Base-by-base conservation (phyloP, 2,113 vertebrate species). In the Erythrocercus mccallii region DNA sequence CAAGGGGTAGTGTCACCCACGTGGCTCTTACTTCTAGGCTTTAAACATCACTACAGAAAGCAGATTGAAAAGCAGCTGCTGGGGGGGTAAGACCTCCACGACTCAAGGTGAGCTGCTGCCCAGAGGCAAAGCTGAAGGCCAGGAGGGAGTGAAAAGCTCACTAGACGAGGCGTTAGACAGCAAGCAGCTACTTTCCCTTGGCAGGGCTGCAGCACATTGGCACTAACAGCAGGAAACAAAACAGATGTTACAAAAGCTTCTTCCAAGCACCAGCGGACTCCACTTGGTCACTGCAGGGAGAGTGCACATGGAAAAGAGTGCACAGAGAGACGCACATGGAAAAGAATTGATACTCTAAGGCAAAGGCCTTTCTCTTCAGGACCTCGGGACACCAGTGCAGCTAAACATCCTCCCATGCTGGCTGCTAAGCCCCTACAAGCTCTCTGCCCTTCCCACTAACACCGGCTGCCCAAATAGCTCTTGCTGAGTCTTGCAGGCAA, bases 181-280 rank as follows among this genome's bases (percentile, higher is more conserved):
- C 66, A 22, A 94, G 95, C 62, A 35, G 78, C 91, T 85, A 60
- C 82, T 87, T 91, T 93, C 90, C 86, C 38, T 78, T 72, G 65
- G 69, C 85, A 94, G 96, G 82, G 88, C 83, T 40, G 92, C 91
- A 94, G 94, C 94, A 92, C 91, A 82, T 89, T 82, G 90, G 94
- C 95, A 95, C 89, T 88, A 96, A 92, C 94, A 95, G 96, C 80
- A 92, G 92, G 33, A 71, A 91, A 96, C 96, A 90, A 85, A 95
- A 96, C 94, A 77, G 93, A 76, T 96, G 97, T 94, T 96, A 97
- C 94, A 0, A 44, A 97, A 97, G 95, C 97, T 96, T 95, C 94
- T 94, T 96, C 92, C 94, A 94, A 97, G 92, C 91, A 96, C 94
- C 95, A 82, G 91, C 91, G 0, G 81, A 94, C 89, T 94, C 91